phyloP scores from a whole-genome alignment of 2,888 invertebrate species.

The Caenorhabditis becei region DNA sequence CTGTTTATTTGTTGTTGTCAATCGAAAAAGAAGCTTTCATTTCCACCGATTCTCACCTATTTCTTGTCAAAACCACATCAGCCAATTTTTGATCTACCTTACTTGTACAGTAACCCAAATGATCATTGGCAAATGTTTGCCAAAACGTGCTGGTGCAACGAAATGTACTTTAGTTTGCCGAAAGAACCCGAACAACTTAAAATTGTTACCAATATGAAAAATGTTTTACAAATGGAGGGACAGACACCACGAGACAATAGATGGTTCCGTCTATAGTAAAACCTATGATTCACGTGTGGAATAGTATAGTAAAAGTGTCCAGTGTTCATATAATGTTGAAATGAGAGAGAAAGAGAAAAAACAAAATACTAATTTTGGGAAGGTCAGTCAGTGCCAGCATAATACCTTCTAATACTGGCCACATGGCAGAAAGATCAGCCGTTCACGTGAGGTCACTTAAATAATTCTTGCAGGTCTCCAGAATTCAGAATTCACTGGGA shows the following conservation, averaged over 20 bases:
- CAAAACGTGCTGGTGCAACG: slow-evolving; percentile 21
- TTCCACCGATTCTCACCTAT: not conserved
- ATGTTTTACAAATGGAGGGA: not conserved
- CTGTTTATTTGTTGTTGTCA: slow-evolving; percentile 53
- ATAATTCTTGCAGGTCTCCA: no score
- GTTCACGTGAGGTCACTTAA: slow-evolving; percentile 1
- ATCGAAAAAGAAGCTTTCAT: slow-evolving; percentile 19
- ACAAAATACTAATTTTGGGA: not conserved
- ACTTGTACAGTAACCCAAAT: slow-evolving; percentile 1
- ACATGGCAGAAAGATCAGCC: not conserved
- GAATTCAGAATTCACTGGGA: no score
- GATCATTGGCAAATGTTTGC: slow-evolving; percentile 52
- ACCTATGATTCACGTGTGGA: slow-evolving; percentile 31
- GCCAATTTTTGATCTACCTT: slow-evolving; percentile 13
- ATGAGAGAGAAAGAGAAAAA: not conserved
- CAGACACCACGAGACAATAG: not conserved
- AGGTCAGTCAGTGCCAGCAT: slow-evolving; percentile 16
- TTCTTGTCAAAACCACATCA: not conserved
- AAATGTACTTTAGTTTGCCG: slow-evolving; percentile 8
- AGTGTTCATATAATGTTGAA: not conserved
- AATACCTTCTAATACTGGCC: slow-evolving; percentile 35
- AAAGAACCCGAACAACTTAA: not conserved
- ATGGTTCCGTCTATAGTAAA: slow-evolving; percentile 27
- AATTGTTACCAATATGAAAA: not conserved
- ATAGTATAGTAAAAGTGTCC: slow-evolving; percentile 15